Conservation (phyloP, 2,888 invertebrate species). For the Protophormia terraenovae region DNA sequence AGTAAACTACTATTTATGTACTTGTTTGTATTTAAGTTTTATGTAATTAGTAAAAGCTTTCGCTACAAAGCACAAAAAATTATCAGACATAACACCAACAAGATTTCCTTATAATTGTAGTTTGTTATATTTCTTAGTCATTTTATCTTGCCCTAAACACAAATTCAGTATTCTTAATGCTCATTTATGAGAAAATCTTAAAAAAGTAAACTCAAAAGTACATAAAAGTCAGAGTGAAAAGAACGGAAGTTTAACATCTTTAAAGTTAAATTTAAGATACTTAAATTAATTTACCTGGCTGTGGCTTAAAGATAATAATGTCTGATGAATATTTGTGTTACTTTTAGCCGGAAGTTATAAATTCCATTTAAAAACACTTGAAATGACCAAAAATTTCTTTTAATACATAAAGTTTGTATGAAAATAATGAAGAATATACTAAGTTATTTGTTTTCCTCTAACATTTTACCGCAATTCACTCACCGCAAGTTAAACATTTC, state of each 20-base stretch:
- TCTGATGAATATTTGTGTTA: not conserved
- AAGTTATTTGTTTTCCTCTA: not conserved
- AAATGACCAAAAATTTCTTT: not conserved
- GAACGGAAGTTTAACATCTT: not conserved
- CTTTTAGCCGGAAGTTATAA: not conserved
- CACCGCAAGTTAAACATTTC: not conserved
- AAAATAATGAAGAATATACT: not conserved
- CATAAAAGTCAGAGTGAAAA: too few relatives aligned
- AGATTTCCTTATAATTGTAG: not conserved
- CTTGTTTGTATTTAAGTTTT: not conserved
- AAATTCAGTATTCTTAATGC: too few relatives aligned
- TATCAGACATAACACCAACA: not conserved
- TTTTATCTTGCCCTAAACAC: not conserved
- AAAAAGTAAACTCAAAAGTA: not conserved
- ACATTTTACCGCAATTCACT: not conserved
- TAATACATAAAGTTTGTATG: not conserved
- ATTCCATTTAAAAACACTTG: not conserved
- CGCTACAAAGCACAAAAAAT: not conserved
- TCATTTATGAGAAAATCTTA: not conserved
- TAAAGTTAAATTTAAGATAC: not conserved
- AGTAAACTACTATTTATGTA: not conserved
- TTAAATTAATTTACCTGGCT: not conserved
- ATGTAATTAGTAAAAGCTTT: not conserved
- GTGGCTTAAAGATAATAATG: not conserved
- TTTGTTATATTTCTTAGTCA: not conserved